A percentile compares a stretch with the other conserved stretches of the same genome.
Conservation (phyloP, 2,888 invertebrate genomes). For the Erebia ligea region DNA sequence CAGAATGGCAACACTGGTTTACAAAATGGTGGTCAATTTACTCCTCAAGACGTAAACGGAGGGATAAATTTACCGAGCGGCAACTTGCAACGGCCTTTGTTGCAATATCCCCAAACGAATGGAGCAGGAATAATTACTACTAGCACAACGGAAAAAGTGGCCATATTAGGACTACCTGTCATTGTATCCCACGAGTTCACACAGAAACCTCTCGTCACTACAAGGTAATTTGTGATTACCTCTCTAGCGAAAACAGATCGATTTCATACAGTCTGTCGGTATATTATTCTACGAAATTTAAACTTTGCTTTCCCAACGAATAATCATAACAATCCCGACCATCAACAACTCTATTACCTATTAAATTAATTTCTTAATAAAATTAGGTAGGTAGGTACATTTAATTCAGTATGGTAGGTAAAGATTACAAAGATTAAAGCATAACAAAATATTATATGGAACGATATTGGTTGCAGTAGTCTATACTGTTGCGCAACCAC, state of each 20-base stretch:
- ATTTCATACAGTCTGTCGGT: neutral
- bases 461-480: too few relatives aligned
- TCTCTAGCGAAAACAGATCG: neutral
- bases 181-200: neutral
- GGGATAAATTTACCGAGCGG: constrained; percentile 29
- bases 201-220: neutral
- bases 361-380: too few relatives aligned
- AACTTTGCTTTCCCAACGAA: too few relatives aligned
- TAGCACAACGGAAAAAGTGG: neutral
- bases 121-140: neutral
- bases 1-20: constrained; percentile 29
- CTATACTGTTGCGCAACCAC: too few relatives aligned
- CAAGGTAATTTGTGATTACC: constrained; percentile 1
- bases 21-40: constrained; percentile 27
- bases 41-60: constrained; percentile 25
- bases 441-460: too few relatives aligned
- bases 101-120: neutral
- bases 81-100: neutral
- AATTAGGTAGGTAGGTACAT: too few relatives aligned
- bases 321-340: too few relatives aligned
- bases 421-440: too few relatives aligned
- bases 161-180: neutral
- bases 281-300: neutral
- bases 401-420: too few relatives aligned
- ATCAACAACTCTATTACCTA: too few relatives aligned